Evolutionary conservation across 2,888 invertebrate species (phyloP).

Genomic region (Scaptomyza flava): DNA sequence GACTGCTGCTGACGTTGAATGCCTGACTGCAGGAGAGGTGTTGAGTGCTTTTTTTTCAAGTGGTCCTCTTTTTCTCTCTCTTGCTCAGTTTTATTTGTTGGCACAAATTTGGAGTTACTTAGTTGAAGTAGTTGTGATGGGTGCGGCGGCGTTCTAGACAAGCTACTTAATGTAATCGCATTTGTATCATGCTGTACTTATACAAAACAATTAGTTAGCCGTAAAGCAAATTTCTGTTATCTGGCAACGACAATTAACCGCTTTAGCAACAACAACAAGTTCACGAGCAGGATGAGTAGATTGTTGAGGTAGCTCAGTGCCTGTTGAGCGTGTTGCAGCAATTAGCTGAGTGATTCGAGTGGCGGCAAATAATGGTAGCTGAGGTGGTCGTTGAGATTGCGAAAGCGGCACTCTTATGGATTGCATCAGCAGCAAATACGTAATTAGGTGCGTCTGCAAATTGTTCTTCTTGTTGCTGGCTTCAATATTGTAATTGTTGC

Average conservation of each 20-base stretch:
- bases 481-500: conserved; percentile 10
- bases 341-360: conserved; percentile 57
- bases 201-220: conserved; percentile 38
- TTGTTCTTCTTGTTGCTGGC: conserved; percentile 4
- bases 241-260: conserved; percentile 41
- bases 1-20: conserved; percentile 6
- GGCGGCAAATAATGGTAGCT: conserved; percentile 10
- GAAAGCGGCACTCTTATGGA: conserved; percentile 41
- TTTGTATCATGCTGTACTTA: conserved; percentile 45
- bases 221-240: conserved; percentile 52
- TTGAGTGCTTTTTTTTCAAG: conserved; percentile 40
- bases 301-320: conserved; percentile 53
- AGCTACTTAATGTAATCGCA: conserved; percentile 71
- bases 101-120: conserved; percentile 23
- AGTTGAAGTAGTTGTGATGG: not conserved
- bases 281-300: conserved; percentile 31
- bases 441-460: conserved; percentile 43
- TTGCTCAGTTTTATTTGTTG: conserved; percentile 21
- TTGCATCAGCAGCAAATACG: conserved; percentile 53
- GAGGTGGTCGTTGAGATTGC: conserved; percentile 37
- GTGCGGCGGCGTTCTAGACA: conserved; percentile 26
- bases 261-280: conserved; percentile 14
- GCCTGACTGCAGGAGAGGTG: conserved; percentile 24
- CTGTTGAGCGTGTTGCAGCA: conserved; percentile 56
- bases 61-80: conserved; percentile 17